phyloP scores from a whole-genome alignment of 2,113 vertebrate genomes.

The Monopterus albus region DNA sequence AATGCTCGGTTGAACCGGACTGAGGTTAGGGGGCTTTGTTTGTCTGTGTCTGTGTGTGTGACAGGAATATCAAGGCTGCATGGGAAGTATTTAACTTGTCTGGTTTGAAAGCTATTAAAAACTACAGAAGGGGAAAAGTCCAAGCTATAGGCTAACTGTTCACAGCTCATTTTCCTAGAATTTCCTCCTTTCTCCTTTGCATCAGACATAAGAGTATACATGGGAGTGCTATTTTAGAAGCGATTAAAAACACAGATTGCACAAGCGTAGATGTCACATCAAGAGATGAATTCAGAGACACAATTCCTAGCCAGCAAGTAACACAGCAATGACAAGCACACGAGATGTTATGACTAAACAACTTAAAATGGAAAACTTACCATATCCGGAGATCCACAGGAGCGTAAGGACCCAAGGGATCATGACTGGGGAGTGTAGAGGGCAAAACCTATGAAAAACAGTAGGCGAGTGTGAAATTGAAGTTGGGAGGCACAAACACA shows the following conservation, averaged over 20 bases:
- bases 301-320: slow-evolving; percentile 31
- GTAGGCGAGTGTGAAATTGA: slow-evolving; percentile 72
- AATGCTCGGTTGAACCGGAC: slow-evolving; percentile 65
- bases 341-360: slow-evolving; percentile 38
- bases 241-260: slow-evolving; percentile 31
- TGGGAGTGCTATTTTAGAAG: slow-evolving; percentile 2
- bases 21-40: slow-evolving; percentile 54
- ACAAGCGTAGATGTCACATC: slow-evolving; percentile 39
- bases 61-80: slow-evolving; percentile 62
- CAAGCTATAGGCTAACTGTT: no score
- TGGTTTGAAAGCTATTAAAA: slow-evolving; percentile 24
- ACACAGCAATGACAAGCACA: slow-evolving; percentile 35
- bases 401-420: slow-evolving; percentile 75
- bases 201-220: slow-evolving; percentile 24
- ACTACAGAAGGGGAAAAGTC: slow-evolving; percentile 28
- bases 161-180: no score
- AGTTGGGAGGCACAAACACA: slow-evolving; percentile 76
- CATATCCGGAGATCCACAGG: slow-evolving; percentile 77
- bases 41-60: slow-evolving; percentile 55
- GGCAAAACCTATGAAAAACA: slow-evolving; percentile 72
- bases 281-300: slow-evolving; percentile 34
- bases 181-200: slow-evolving; percentile 11
- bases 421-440: slow-evolving; percentile 70
- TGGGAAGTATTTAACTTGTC: slow-evolving; percentile 68
- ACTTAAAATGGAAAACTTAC: slow-evolving; percentile 75